Percentiles rank a stretch among this genome's conserved stretches.
phyloP scores from a whole-genome alignment of 2,113 vertebrate species.

The Petrocephalus zakoni region DNA sequence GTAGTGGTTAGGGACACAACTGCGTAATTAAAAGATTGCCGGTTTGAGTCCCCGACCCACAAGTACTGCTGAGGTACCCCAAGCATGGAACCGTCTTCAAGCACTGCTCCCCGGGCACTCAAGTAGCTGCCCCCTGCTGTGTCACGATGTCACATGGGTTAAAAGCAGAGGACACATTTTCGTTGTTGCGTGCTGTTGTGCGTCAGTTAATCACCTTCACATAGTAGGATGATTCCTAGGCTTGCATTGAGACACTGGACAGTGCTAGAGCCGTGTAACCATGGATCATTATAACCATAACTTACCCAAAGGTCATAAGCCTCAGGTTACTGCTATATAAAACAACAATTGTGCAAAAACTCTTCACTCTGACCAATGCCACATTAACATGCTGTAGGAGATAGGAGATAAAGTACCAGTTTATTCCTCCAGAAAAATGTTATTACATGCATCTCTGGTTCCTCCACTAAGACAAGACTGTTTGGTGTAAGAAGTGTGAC shows the following conservation, averaged over 20 bases:
- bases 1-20: too few species aligned
- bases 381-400: not conserved
- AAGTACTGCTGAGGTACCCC: too few species aligned
- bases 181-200: too few species aligned
- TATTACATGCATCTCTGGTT: not conserved
- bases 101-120: too few species aligned
- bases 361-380: not conserved
- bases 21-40: too few species aligned
- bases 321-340: not conserved
- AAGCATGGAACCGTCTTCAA: too few species aligned
- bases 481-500: slow-evolving; percentile 2
- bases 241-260: not conserved
- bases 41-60: too few species aligned
- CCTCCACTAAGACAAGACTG: not conserved
- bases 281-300: not conserved
- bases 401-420: not conserved
- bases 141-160: too few species aligned
- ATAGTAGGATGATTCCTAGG: not conserved
- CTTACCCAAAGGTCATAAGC: not conserved
- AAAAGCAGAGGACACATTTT: too few species aligned
- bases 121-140: too few species aligned
- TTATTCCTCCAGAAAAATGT: not conserved
- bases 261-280: not conserved
- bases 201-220: too few species aligned
- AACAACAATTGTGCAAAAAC: not conserved